Conservation (phyloP, 2,113 vertebrate species). For the Ceratotherium simum region DNA sequence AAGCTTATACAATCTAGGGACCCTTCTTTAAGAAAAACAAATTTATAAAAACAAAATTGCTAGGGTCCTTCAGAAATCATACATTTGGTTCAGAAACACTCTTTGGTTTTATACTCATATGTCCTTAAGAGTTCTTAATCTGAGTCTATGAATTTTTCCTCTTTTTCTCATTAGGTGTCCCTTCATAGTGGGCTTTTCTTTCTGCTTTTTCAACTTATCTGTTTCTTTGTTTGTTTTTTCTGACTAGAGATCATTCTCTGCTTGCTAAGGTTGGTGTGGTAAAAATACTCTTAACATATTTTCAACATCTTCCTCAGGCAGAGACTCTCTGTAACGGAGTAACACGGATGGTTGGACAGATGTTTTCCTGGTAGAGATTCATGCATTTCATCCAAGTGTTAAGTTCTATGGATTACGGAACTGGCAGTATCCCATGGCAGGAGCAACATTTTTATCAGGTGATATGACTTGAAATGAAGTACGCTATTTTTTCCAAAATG, state of each 20-base stretch:
- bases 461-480: background rate
- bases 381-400: background rate
- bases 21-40: background rate
- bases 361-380: background rate
- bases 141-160: background rate
- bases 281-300: background rate
- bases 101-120: background rate
- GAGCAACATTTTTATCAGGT: background rate
- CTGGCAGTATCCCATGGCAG: background rate
- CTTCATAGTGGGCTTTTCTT: background rate
- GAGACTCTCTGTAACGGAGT: background rate
- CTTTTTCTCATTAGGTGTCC: background rate
- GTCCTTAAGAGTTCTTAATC: background rate
- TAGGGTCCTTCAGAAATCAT: background rate
- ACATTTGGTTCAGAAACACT: background rate
- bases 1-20: background rate
- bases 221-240: background rate
- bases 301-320: background rate
- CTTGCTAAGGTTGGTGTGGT: background rate
- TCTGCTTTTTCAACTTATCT: background rate
- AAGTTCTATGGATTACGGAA: background rate
- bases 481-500: background rate
- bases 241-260: background rate
- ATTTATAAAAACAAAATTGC: background rate
- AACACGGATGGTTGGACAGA: background rate